Conservation (phyloP, 2,113 vertebrate genomes). For the Toxotes chatareus region DNA sequence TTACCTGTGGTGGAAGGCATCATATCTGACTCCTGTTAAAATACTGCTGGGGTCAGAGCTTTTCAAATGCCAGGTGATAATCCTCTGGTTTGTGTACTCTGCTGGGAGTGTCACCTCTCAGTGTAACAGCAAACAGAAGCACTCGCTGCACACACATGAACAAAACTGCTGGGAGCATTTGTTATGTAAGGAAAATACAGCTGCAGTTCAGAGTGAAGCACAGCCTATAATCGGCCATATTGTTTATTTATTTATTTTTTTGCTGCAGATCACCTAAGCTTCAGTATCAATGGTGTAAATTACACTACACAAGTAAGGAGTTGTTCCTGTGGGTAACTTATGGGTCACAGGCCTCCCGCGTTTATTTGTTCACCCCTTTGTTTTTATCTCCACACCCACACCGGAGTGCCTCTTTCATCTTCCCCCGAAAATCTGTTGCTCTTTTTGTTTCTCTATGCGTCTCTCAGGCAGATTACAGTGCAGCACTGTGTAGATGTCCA, state of each 20-base stretch:
- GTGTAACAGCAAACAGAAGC: not conserved
- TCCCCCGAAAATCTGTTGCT: conserved; percentile 47
- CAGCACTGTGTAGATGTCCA: conserved; percentile 42
- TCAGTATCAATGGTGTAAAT: not conserved
- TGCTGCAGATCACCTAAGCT: not conserved
- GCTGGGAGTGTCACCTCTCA: not conserved
- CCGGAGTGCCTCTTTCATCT: conserved; percentile 44
- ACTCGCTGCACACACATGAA: not conserved
- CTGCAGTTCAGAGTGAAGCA: conserved; percentile 1
- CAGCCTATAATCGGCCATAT: not conserved
- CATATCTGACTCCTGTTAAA: conserved; percentile 51
- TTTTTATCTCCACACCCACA: conserved; percentile 43
- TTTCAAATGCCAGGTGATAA: not conserved
- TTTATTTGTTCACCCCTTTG: conserved; percentile 31
- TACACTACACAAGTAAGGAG: not conserved
- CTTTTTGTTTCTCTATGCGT: conserved; percentile 35
- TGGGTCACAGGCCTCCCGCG: conserved; percentile 21
- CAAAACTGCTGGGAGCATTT: fast-evolving
- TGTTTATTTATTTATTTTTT: not conserved
- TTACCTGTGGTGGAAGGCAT: conserved; percentile 25
- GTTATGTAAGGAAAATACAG: not conserved
- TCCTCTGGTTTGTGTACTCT: not conserved
- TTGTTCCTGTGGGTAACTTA: conserved; percentile 10
- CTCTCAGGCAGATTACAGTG: conserved; percentile 50
- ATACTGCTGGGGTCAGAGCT: conserved; percentile 34